Evolutionary conservation across 2,797 vertebrate genomes (phyloP).

Genomic region (Eidolon dupreanum): DNA sequence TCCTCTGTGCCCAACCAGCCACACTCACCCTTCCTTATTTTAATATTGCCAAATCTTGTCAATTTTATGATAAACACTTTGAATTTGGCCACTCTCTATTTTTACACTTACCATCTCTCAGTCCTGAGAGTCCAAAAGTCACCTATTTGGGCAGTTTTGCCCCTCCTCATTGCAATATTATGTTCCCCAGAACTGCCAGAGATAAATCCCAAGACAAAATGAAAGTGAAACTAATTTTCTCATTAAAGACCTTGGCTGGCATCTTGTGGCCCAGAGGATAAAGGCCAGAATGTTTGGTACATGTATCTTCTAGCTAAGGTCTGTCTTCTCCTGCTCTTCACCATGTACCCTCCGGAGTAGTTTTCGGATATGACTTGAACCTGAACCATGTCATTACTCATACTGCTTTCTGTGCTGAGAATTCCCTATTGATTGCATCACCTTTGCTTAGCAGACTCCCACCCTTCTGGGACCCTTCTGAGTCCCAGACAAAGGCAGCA

Average conservation of each 20-base stretch:
- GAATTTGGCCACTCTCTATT: neutral
- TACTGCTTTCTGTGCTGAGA: neutral
- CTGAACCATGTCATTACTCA: neutral
- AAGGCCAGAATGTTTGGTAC: neutral
- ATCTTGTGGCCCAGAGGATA: neutral
- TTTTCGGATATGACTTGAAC: neutral
- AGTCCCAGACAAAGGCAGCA: neutral
- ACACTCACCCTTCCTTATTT: neutral
- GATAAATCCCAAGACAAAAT: neutral
- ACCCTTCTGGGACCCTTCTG: neutral
- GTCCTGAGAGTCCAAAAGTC: neutral
- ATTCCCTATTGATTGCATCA: neutral
- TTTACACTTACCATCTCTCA: neutral
- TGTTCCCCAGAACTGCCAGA: neutral
- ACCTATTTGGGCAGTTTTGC: neutral
- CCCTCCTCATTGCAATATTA: neutral
- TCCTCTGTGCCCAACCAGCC: neutral
- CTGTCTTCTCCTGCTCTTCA: neutral
- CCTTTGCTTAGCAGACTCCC: neutral
- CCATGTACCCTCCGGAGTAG: neutral
- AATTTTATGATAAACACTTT: neutral
- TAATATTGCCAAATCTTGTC: neutral
- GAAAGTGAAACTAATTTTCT: conserved; percentile 1
- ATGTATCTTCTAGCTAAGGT: neutral
- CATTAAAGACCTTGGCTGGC: neutral